Percentiles rank a stretch among this genome's conserved stretches.
These are phyloP conservation scores for Riparia riparia DNA, from an alignment of 2,113 vertebrate species.

Conservation along the genomic window DNA sequence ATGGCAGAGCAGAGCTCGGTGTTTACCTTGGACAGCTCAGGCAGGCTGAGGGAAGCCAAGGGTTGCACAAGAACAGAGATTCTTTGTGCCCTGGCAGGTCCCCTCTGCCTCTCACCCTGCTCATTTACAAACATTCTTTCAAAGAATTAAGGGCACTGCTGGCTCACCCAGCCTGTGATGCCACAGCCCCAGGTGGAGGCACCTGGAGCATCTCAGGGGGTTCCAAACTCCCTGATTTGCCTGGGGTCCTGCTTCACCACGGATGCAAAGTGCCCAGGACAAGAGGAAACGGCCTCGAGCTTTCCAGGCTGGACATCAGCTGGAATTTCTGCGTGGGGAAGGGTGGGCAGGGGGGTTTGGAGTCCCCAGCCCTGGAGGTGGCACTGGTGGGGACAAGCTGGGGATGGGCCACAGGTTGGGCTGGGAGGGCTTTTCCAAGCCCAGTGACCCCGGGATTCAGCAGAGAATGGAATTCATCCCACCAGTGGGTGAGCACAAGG, in stretches of 20 bases:
- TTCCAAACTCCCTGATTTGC: fast-evolving
- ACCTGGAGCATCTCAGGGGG: fast-evolving
- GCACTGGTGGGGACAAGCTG: neutral
- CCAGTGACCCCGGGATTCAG: fast-evolving
- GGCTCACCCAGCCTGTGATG: fast-evolving
- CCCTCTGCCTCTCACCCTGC: neutral
- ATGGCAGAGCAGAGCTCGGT: neutral
- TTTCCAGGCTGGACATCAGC: fast-evolving
- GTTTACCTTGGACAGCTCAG: conserved; percentile 65
- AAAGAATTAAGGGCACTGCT: neutral
- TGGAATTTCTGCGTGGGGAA: neutral
- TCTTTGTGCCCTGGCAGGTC: conserved; percentile 31
- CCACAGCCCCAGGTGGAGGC: fast-evolving
- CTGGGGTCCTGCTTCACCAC: fast-evolving
- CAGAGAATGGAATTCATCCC: neutral
- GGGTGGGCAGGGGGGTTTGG: neutral
- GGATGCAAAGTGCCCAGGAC: fast-evolving
- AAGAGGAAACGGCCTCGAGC: fast-evolving
- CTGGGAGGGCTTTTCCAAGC: neutral
- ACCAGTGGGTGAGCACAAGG: fast-evolving
- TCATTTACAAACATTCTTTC: neutral
- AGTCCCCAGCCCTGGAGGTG: neutral
- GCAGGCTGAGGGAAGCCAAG: neutral
- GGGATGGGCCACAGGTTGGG: fast-evolving
- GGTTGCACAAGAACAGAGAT: conserved; percentile 13